phyloP scores from a whole-genome alignment of 2,113 vertebrate species.

The Falcunculus frontatus region DNA sequence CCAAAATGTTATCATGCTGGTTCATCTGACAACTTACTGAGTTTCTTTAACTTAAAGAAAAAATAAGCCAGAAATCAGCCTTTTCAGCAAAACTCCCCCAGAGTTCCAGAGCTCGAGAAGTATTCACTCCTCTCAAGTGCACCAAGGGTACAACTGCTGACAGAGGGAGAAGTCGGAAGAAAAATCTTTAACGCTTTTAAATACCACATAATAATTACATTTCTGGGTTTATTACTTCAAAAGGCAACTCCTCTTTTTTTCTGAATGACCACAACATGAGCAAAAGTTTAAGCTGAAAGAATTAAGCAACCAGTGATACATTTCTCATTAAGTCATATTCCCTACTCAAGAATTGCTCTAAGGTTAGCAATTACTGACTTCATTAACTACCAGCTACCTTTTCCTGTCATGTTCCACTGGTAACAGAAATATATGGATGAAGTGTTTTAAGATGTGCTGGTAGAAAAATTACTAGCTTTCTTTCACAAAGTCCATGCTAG shows the following conservation, averaged over 20 bases:
- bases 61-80: background rate
- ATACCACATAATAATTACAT: background rate
- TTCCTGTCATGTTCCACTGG: background rate
- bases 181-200: background rate
- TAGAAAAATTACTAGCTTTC: background rate
- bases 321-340: background rate
- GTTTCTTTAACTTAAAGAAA: background rate
- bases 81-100: background rate
- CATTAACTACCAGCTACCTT: background rate
- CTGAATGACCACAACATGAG: background rate
- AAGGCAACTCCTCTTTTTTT: background rate
- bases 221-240: background rate
- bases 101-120: background rate
- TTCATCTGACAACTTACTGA: background rate
- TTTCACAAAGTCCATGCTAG: background rate
- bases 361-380: background rate
- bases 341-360: background rate
- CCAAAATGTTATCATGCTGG: background rate
- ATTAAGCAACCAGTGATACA: background rate
- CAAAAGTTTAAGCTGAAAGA: background rate
- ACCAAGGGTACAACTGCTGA: background rate
- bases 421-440: background rate
- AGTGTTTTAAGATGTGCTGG: background rate
- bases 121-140: background rate
- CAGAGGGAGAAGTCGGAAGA: background rate